These are phyloP conservation scores for Drosophila punjabiensis DNA, from an alignment of 1,140 invertebrate species.

Conservation along the genomic window DNA sequence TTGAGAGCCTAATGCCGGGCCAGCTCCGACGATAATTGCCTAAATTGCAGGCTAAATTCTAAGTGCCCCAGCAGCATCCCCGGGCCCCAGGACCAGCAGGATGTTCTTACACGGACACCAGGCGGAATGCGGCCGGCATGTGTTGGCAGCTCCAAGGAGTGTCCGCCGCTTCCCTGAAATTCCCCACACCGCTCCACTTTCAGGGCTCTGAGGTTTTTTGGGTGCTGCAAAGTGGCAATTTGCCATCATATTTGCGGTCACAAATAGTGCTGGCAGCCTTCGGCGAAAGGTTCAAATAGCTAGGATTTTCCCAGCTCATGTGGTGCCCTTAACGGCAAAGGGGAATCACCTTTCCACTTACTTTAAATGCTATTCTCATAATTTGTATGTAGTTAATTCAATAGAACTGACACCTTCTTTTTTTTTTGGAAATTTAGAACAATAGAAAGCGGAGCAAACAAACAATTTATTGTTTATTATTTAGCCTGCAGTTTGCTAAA, in stretches of 20 bases:
- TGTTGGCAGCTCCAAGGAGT: constrained; percentile 43
- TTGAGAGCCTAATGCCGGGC: constrained; percentile 57
- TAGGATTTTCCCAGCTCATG: constrained; percentile 12
- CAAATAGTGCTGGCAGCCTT: constrained; percentile 21
- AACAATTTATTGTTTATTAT: background rate
- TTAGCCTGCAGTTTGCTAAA: background rate
- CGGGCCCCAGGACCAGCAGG: constrained; percentile 10
- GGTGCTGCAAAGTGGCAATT: constrained; percentile 64
- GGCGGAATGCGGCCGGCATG: constrained; percentile 32
- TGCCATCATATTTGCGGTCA: constrained; percentile 64
- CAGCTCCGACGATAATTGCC: constrained; percentile 67
- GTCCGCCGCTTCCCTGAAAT: background rate
- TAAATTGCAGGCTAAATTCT: constrained; percentile 67
- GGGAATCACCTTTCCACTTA: background rate
- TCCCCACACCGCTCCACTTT: background rate
- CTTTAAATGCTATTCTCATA: constrained; percentile 8
- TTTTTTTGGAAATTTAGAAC: background rate
- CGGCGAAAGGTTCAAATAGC: constrained; percentile 8
- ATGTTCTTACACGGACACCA: constrained; percentile 44
- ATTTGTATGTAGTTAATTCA: background rate
- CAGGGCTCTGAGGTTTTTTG: constrained; percentile 30
- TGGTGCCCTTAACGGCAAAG: background rate
- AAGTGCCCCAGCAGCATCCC: constrained; percentile 40
- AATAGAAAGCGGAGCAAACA: background rate
- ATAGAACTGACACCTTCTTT: background rate